Evolutionary conservation across 2,113 vertebrate species (phyloP), one percentile per base, ranked within the genome.

Genomic region (Butorides virescens): DNA sequence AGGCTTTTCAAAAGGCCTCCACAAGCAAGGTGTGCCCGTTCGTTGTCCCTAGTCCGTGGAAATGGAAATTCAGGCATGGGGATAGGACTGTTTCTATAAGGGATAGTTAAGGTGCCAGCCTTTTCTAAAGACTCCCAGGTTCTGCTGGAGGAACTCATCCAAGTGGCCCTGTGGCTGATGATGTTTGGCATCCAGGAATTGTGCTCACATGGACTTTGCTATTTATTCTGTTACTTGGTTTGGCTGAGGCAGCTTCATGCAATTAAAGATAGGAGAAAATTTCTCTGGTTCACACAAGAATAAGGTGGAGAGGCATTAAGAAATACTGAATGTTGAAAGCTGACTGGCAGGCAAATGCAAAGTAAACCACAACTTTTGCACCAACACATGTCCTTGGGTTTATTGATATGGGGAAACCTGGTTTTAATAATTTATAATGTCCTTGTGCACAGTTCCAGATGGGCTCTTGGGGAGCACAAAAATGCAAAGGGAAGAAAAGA

Each of bases 291-390:
- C 74, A 74, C 29, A 44, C 39, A 75, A 88, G 81, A 93, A 53
- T 83, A 77, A 92, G 50, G 50, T 77, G 50, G 21, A 0, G 1
- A 95, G 18, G 16, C 34, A 47, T 92, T 76, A 96, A 87, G 89
- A 96, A 96, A 94, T 92, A 87, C 2, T 79, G 70, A 76, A 90
- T 85, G 77, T 59, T 95, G 94, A 93, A 96, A 97, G 83, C 49
- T 91, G 70, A 36, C 80, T 94, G 91, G 92, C 91, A 94, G 95
- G 77, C 50, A 70, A 49, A 92, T 49, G 42, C 80, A 39, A 86
- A 94, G 67, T 70, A 73, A 95, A 97, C 84, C 95, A 88, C 94
- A 91, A 10, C 44, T 88, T 90, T 96, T 96, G 34, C 84, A 90
- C 18, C 77, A 93, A 53, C 84, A 79, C n/a, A 29, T 85, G 86